Evolutionary conservation across 2,113 vertebrate species (phyloP), one percentile per base, ranked within the genome.

Genomic region (Microcebus tavaratra): DNA sequence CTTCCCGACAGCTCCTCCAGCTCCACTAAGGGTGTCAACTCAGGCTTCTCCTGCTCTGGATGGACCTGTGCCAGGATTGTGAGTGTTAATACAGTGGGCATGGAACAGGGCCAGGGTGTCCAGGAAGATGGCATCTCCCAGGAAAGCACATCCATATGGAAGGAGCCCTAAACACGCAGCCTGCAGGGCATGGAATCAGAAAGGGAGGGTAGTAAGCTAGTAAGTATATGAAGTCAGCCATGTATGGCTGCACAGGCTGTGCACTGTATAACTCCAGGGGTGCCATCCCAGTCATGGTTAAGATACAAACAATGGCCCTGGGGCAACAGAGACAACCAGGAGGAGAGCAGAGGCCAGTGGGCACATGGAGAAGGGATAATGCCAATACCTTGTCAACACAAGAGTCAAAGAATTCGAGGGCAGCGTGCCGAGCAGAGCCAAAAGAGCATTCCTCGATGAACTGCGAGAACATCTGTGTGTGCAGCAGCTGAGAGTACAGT

Each of bases 371-470:
- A 65, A 86, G 34, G 23, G 23, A 42, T 1, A 8, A 29, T 8
- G 13, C 45, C 68, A 17, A 15, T 27, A 99, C 99, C 99, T 99
- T 99, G 34, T 99, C 99, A 0, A 99, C 99, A 1, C 99, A 99
- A 80, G 99, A 99, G 94, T 99, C 99, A 0, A 99, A 99, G 98
- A 99, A 99, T 97, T 99, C 99, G 0, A 99, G 99, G 98, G 99
- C 99, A 88, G 99, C 98, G 2, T 99, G 99, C 0, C 99, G 98
- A 96, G 99, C 99, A 9, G 99, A 99, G 98, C 99, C 99, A 1
- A 99, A 99, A 17, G 99, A 99, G 68, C 99, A 99, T 17, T 99
- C 99, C 98, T 99, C 99, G 0, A 99, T 99, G 98, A 99, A 99
- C 99, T 99, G 99, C 0, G 99, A 99, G 98, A 99, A 99, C 99